Evolutionary conservation across 2,113 vertebrate genomes (phyloP).

Genomic region (Myotis brandtii): DNA sequence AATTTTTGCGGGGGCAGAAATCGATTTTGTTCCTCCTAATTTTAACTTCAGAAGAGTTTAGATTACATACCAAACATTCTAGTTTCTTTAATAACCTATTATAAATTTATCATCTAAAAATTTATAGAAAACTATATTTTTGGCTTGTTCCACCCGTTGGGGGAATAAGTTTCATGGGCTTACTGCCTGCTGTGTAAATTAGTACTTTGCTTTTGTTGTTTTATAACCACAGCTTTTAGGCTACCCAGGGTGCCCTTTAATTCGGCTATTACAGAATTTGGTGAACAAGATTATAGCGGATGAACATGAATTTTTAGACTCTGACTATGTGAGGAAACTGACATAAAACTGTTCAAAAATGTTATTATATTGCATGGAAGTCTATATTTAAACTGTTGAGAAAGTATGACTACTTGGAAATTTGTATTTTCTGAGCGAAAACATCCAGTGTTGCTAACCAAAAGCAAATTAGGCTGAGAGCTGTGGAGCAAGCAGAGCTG

Average conservation of each 20-base stretch:
- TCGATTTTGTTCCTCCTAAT: not conserved
- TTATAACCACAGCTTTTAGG: conserved; percentile 66
- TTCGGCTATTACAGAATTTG: conserved; percentile 52
- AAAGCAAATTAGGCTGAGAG: not conserved
- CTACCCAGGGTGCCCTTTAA: conserved; percentile 17
- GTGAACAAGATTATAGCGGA: conserved; percentile 7
- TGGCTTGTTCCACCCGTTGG: not conserved
- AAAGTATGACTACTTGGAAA: conserved; percentile 12
- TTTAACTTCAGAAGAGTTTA: conserved; percentile 43
- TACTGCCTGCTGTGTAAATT: conserved; percentile 60
- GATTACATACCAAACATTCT: not conserved
- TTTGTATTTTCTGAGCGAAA: conserved; percentile 33
- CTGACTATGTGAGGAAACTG: not conserved
- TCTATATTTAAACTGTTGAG: conserved; percentile 25
- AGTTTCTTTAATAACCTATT: conserved; percentile 53
- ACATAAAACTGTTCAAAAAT: conserved; percentile 1
- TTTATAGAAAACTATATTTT: conserved; percentile 43
- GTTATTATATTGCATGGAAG: not conserved
- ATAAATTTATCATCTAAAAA: conserved; percentile 56
- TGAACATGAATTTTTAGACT: conserved; percentile 57
- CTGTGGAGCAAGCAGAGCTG: not conserved
- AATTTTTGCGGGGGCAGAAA: not conserved
- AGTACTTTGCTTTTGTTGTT: conserved; percentile 55
- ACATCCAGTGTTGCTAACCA: not conserved
- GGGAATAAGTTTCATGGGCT: conserved; percentile 20